Base-by-base conservation (phyloP, 1,140 invertebrate species). In the Bombus balteatus region DNA sequence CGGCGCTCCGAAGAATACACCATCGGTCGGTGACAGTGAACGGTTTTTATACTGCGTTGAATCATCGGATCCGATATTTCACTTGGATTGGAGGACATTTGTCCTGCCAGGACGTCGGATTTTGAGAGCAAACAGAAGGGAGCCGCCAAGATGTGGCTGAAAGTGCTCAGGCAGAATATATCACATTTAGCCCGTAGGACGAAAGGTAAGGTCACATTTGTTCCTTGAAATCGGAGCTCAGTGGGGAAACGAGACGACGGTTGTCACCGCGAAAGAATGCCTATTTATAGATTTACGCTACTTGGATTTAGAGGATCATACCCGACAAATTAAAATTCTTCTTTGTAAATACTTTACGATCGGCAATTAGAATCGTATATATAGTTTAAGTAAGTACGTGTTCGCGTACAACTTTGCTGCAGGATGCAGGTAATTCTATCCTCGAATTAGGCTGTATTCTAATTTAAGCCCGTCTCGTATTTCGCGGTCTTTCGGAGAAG, bases 61-160 rank as follows among this genome's bases (percentile, higher is more conserved):
- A 32, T 25, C 37, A 65, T 66, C 10, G 75, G 10, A 78, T 13
- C 6, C 76, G 68, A 53, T 66, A 57, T 85, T 85, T 73, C 53
- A 8, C 4, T n/a, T 32, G 43, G 65, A 28, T 32, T 25, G 53
- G 32, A 25, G 37, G 18, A 25, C 1, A 18, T 28, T 47, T n/a
- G 80, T 81, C 47, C 71, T 34, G 34, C 12, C 80, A 86, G 86
- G 76, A 86, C 85, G 70, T 83, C 80, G 82, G 89, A 87, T 85
- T 81, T 86, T 15, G 83, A 77, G 71, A 87, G 76, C 72, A 92
- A 91, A 71, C 86, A 83, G 76, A 90, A 76, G 41, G 84, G 88
- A 22, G 87, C 89, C 32, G 87, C 89, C n/a, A 92, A 88, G 70
- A 95, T 95, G 94, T 95, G 94, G 94, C 90, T 95, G 13, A 95